Conservation (phyloP, 2,797 vertebrate genomes). For the Gobio occitaniae region DNA sequence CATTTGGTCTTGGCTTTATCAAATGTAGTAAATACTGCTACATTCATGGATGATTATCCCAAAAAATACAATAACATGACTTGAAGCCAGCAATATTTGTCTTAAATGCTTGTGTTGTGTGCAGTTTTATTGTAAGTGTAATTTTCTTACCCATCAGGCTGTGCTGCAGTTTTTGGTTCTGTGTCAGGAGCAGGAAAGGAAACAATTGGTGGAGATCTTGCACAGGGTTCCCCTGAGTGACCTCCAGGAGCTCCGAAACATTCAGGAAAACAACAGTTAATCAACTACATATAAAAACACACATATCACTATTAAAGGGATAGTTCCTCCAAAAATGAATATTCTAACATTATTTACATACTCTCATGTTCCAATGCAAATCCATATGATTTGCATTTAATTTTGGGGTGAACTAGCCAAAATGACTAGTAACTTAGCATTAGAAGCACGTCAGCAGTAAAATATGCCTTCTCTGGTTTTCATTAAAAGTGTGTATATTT, state of each 20-base stretch:
- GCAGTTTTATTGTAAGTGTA: background rate
- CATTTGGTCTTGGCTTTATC: background rate
- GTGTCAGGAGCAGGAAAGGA: slow-evolving; percentile 78
- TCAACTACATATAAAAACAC: background rate
- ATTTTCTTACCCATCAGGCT: slow-evolving; percentile 62
- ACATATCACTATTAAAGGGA: background rate
- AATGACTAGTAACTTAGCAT: background rate
- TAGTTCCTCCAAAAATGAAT: background rate
- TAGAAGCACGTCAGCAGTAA: background rate
- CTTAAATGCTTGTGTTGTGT: background rate
- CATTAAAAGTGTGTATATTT: slow-evolving; percentile 23
- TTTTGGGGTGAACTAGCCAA: background rate
- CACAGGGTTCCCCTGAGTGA: slow-evolving; percentile 68
- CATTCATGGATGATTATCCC: background rate
- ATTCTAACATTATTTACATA: background rate
- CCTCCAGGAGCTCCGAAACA: slow-evolving; percentile 57
- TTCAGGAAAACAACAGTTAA: slow-evolving; percentile 30
- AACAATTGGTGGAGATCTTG: slow-evolving; percentile 71
- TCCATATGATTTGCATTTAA: too few relatives aligned
- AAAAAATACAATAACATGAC: background rate
- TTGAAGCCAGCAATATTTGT: background rate
- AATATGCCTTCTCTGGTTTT: slow-evolving; percentile 23
- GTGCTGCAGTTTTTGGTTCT: slow-evolving; percentile 74
- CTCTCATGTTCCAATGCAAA: background rate
- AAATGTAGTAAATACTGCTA: background rate